Conservation (phyloP, 2,888 invertebrate species). For the Orthosia incerta region DNA sequence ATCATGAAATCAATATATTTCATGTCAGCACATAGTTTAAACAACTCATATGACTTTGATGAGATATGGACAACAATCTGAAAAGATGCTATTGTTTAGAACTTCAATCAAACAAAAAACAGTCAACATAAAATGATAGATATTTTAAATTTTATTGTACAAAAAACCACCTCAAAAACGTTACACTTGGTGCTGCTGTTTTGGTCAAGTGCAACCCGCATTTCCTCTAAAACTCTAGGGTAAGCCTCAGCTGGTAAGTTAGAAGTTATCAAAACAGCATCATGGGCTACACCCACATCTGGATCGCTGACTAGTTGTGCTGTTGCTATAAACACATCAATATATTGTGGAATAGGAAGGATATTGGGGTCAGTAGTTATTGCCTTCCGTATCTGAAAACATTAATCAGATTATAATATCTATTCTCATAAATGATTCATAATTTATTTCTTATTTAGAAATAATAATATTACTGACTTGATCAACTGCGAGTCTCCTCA, state of each 20-base stretch:
- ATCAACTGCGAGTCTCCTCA: constrained; percentile 92
- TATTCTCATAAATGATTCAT: background rate
- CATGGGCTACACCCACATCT: constrained; percentile 91
- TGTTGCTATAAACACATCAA: constrained; percentile 90
- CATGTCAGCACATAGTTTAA: constrained; percentile 91
- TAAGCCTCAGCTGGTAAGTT: constrained; percentile 89
- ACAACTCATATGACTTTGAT: constrained; percentile 90
- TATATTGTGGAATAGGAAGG: constrained; percentile 85
- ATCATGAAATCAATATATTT: constrained; percentile 93
- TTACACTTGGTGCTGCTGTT: constrained; percentile 92
- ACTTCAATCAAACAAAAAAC: background rate
- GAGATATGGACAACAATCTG: constrained; percentile 93
- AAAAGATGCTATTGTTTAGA: constrained; percentile 61
- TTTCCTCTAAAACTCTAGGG: constrained; percentile 89
- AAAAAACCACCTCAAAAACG: constrained; percentile 92
- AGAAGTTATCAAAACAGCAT: constrained; percentile 90
- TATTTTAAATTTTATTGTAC: background rate
- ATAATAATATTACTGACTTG: constrained; percentile 85
- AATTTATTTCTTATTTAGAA: background rate
- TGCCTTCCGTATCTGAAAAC: constrained; percentile 82
- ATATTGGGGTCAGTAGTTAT: constrained; percentile 73
- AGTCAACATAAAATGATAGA: background rate
- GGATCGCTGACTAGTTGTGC: constrained; percentile 91
- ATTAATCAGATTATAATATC: background rate
- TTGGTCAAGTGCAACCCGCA: constrained; percentile 90